These are phyloP conservation scores for Hemistola chrysoprasaria DNA, from an alignment of 2,888 invertebrate species.

Conservation along the genomic window DNA sequence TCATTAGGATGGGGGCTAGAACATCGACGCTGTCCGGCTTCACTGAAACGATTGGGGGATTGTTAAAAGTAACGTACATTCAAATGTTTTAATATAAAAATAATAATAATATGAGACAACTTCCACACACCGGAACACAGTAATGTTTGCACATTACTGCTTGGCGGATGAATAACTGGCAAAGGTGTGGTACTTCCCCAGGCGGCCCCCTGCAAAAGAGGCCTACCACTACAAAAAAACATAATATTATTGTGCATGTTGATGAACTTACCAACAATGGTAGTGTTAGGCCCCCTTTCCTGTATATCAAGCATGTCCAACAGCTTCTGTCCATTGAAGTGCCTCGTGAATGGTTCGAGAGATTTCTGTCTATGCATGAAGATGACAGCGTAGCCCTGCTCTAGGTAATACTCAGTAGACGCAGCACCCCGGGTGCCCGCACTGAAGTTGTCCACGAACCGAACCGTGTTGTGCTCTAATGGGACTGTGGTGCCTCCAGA, in stretches of 20 bases:
- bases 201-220: no score
- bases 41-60: no score
- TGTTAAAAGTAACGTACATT: no score
- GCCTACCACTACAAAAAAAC: no score
- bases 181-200: no score
- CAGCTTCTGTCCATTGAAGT: slow-evolving; percentile 90
- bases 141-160: no score
- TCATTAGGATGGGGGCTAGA: slow-evolving; percentile 86
- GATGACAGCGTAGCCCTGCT: slow-evolving; percentile 92
- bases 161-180: no score
- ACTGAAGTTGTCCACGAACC: slow-evolving; percentile 99
- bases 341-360: slow-evolving; percentile 94
- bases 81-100: no score
- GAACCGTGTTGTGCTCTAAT: slow-evolving; percentile 97
- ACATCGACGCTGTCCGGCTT: slow-evolving; percentile 88
- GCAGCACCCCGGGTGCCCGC: slow-evolving; percentile 97
- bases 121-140: no score
- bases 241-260: no score
- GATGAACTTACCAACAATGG: slow-evolving; percentile 80
- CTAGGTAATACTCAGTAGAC: slow-evolving; percentile 97
- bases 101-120: no score
- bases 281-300: slow-evolving; percentile 84
- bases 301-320: slow-evolving; percentile 89
- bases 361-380: slow-evolving; percentile 96
- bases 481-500: slow-evolving; percentile 99